These are phyloP conservation scores for Myopa testacea DNA, from an alignment of 2,888 invertebrate genomes.

Conservation along the genomic window DNA sequence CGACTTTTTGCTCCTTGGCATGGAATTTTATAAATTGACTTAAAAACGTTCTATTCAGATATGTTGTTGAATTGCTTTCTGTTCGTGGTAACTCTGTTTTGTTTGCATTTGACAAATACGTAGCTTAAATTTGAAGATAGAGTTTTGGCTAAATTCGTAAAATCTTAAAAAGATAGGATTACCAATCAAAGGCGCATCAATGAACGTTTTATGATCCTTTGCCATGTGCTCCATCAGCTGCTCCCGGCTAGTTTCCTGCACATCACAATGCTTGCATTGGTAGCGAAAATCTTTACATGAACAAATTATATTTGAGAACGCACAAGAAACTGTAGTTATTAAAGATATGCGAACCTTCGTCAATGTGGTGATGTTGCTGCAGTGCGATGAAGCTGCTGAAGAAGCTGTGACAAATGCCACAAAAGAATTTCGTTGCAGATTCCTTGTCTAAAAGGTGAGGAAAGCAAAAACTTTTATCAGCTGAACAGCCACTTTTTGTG, in stretches of 20 bases:
- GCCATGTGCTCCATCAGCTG: slow-evolving; percentile 43
- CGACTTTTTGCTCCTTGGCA: not conserved
- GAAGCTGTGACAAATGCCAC: slow-evolving; percentile 38
- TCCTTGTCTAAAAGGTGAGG: not conserved
- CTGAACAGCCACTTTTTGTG: not conserved
- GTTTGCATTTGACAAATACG: slow-evolving; percentile 19
- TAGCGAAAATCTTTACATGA: slow-evolving; percentile 19
- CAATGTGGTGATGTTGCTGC: slow-evolving; percentile 42
- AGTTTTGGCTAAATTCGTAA: not conserved
- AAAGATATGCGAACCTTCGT: slow-evolving; percentile 35
- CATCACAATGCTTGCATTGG: slow-evolving; percentile 34
- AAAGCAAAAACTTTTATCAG: not conserved
- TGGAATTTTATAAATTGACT: slow-evolving; percentile 27
- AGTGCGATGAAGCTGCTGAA: slow-evolving; percentile 40
- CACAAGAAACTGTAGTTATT: not conserved
- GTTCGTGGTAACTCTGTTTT: not conserved
- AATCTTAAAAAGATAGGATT: not conserved
- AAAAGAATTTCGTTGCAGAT: slow-evolving; percentile 34
- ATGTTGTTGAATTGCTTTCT: not conserved
- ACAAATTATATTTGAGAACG: not conserved
- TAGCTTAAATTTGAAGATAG: not conserved
- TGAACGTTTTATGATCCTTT: slow-evolving; percentile 40
- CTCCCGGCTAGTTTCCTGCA: slow-evolving; percentile 35
- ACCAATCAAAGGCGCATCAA: slow-evolving; percentile 41
- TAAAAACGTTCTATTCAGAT: slow-evolving; percentile 14